phyloP scores from a whole-genome alignment of 2,888 invertebrate genomes.

The Synergus japonicus region DNA sequence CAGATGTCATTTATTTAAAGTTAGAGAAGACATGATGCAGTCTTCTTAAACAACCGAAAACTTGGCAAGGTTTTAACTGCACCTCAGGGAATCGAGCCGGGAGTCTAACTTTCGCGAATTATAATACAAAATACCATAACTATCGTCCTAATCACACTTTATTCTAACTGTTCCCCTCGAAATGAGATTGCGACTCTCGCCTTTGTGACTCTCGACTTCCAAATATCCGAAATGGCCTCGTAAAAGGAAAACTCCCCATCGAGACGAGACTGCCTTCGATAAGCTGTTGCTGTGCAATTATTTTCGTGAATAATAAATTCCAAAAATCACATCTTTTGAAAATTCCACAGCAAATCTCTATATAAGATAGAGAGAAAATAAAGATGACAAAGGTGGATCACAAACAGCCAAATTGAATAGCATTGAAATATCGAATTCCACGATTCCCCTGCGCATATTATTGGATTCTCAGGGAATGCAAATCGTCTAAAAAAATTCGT shows the following conservation, averaged over 20 bases:
- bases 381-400: constrained; percentile 15
- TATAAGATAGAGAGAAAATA: not conserved
- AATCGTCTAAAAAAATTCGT: constrained; percentile 62
- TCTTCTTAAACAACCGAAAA: constrained; percentile 63
- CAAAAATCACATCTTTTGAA: not conserved
- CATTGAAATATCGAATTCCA: constrained; percentile 72
- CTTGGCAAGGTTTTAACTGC: constrained; percentile 68
- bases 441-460: constrained; percentile 62
- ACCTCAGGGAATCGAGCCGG: constrained; percentile 63
- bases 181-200: constrained; percentile 67
- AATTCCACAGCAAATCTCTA: not conserved
- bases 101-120: constrained; percentile 65
- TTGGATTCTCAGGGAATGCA: constrained; percentile 69
- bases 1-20: constrained; percentile 37
- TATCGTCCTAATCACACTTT: constrained; percentile 76
- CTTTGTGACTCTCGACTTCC: constrained; percentile 65
- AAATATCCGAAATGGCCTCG: constrained; percentile 69
- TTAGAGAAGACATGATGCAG: constrained; percentile 55
- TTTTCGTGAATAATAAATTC: not conserved
- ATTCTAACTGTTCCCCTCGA: constrained; percentile 72
- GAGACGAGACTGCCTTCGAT: constrained; percentile 58
- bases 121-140: constrained; percentile 76
- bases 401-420: constrained; percentile 68
- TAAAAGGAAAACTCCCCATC: constrained; percentile 72
- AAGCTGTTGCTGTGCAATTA: not conserved